A percentile compares a stretch with the other conserved stretches of the same genome.
Evolutionary conservation across 2,113 vertebrate genomes (phyloP).

Genomic region (Ptilonorhynchus violaceus): DNA sequence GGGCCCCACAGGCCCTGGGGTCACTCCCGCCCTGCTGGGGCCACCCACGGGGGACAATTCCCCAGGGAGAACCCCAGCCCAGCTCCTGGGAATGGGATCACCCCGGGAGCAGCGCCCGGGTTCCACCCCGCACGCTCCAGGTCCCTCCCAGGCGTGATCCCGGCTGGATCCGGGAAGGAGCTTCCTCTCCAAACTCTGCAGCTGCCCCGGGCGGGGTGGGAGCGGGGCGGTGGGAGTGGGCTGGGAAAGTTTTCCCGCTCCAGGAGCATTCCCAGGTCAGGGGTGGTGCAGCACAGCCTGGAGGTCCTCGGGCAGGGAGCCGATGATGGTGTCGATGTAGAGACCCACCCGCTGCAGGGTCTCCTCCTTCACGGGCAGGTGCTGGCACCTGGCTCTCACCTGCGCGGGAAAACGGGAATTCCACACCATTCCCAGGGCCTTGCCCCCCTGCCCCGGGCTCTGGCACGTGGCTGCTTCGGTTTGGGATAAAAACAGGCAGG

Average conservation of each 20-base stretch:
- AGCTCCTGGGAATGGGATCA: neutral
- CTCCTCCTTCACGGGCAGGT: conserved; percentile 81
- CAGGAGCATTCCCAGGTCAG: neutral
- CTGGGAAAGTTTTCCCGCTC: neutral
- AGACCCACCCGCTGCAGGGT: conserved; percentile 72
- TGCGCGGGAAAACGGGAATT: neutral
- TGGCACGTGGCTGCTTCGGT: neutral
- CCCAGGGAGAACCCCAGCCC: neutral
- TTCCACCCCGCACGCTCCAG: neutral
- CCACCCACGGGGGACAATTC: neutral
- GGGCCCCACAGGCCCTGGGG: neutral
- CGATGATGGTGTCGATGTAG: conserved; percentile 71
- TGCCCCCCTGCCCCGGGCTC: neutral
- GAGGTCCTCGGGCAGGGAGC: conserved; percentile 84
- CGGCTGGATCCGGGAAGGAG: neutral
- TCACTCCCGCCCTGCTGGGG: neutral
- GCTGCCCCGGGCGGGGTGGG: neutral
- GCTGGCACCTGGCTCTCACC: conserved; percentile 79
- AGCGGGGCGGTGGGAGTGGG: neutral
- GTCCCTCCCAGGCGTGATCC: neutral
- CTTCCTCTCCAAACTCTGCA: neutral
- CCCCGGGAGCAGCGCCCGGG: rapidly evolving
- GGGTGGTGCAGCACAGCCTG: conserved; percentile 78
- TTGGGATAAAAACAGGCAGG: neutral
- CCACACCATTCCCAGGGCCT: neutral